Conservation (phyloP, 2,888 invertebrate species). For the Sphecodes monilicornis region DNA sequence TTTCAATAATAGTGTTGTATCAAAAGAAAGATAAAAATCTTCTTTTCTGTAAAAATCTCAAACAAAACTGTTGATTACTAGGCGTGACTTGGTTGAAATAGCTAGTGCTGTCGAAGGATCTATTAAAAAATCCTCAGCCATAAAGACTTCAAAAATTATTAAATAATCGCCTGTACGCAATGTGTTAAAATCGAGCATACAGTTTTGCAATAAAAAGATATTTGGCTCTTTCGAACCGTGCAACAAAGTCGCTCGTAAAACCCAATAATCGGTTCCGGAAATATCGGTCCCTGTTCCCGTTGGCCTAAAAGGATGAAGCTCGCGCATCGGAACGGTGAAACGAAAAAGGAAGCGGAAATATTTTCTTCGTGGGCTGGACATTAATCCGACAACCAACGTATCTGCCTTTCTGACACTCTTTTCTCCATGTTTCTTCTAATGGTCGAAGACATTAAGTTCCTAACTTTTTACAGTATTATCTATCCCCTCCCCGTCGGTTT, state of each 20-base stretch:
- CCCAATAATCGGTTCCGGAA: conserved; percentile 49
- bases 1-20: no score
- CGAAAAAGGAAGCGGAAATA: conserved; percentile 49
- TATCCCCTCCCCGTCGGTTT: conserved; percentile 45
- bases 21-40: no score
- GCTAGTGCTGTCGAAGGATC: no score
- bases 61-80: no score
- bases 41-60: no score
- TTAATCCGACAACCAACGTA: conserved; percentile 51
- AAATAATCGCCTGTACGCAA: no score
- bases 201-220: background rate
- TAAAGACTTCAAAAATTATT: no score
- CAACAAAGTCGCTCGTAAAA: conserved; percentile 24
- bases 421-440: conserved; percentile 51
- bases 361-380: conserved; percentile 27
- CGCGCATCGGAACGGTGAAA: background rate
- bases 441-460: conserved; percentile 61
- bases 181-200: background rate
- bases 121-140: no score
- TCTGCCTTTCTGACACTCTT: conserved; percentile 29
- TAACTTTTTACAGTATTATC: conserved; percentile 66
- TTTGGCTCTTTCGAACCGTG: background rate
- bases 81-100: no score
- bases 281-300: conserved; percentile 20
- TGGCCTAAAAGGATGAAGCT: conserved; percentile 9